Conservation (phyloP, 2,113 vertebrate genomes). For the Mastomys coucha region DNA sequence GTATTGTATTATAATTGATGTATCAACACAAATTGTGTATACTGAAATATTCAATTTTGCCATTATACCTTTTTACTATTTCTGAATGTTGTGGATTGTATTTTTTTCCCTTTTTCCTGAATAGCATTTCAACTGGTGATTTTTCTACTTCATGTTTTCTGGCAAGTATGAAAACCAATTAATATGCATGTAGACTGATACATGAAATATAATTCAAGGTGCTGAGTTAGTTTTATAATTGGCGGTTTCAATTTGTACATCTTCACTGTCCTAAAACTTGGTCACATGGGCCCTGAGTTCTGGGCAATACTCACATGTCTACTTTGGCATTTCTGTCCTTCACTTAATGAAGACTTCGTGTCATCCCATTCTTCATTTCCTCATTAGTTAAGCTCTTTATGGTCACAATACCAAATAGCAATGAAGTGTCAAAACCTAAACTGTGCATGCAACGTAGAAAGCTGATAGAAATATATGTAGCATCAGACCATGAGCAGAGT, state of each 20-base stretch:
- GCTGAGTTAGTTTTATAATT: neutral
- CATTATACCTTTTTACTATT: neutral
- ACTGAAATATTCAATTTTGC: neutral
- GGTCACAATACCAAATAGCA: neutral
- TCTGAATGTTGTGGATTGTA: neutral
- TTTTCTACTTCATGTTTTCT: neutral
- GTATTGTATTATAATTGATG: neutral
- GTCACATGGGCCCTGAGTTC: neutral
- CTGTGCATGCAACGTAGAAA: neutral
- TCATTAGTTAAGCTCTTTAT: constrained; percentile 32
- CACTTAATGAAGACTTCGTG: neutral
- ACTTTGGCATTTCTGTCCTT: neutral
- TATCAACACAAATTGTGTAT: neutral
- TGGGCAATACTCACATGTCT: neutral
- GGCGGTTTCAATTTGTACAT: neutral
- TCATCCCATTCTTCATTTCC: neutral
- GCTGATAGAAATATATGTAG: neutral
- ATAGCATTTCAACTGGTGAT: neutral
- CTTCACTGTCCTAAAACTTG: neutral
- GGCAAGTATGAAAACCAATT: neutral
- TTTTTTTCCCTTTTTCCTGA: neutral
- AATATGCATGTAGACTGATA: neutral
- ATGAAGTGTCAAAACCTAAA: neutral
- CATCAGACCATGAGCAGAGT: neutral
- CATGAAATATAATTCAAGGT: neutral